Evolutionary conservation across 2,113 vertebrate genomes (phyloP).

Genomic region (Sander lucioperca): DNA sequence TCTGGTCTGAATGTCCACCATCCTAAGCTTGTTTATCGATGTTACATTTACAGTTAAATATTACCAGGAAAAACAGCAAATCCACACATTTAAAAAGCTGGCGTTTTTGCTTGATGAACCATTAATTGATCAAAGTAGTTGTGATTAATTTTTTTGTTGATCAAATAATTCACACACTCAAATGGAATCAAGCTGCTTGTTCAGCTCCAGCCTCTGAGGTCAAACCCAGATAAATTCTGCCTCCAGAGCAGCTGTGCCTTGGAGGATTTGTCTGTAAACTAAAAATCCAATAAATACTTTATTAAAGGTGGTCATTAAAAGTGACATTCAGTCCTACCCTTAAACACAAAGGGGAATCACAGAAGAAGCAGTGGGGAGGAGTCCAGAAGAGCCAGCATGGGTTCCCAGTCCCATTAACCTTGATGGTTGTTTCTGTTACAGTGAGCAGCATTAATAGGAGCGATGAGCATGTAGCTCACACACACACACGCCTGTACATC

Average conservation of each 20-base stretch:
- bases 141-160: background rate
- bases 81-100: too few relatives aligned
- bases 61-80: too few relatives aligned
- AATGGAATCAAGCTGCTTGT: background rate
- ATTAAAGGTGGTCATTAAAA: constrained; percentile 34
- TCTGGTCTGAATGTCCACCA: background rate
- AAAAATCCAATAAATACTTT: constrained; percentile 22
- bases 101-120: too few relatives aligned
- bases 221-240: background rate
- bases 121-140: too few relatives aligned
- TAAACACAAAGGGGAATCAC: constrained; percentile 16
- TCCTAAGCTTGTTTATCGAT: background rate
- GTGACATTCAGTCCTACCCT: constrained; percentile 11
- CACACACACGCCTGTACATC: constrained; percentile 11
- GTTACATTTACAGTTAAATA: too few relatives aligned
- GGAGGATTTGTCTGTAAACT: constrained; percentile 25
- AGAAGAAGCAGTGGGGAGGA: background rate
- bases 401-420: constrained; percentile 45
- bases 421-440: constrained; percentile 34
- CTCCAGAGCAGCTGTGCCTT: background rate
- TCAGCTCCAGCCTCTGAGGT: background rate
- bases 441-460: background rate
- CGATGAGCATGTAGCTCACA: constrained; percentile 38
- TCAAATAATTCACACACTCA: background rate
- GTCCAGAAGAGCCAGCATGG: constrained; percentile 7